These are phyloP conservation scores for Aphelocoma californica DNA, from an alignment of 2,797 vertebrate species.

Conservation along the genomic window DNA sequence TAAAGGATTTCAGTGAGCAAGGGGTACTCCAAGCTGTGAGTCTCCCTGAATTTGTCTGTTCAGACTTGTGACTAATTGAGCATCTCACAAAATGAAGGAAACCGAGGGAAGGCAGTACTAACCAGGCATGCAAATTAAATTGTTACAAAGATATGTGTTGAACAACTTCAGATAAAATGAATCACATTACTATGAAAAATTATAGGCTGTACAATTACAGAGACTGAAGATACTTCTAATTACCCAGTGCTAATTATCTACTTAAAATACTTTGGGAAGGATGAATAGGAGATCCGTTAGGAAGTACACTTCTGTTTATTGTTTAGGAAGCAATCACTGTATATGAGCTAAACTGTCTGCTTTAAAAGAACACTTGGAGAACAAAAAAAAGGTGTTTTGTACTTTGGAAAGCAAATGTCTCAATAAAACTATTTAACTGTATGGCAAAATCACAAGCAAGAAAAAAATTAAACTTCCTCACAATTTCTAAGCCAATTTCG, in stretches of 20 bases:
- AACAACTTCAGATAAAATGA: constrained; percentile 38
- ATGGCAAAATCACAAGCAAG: not conserved
- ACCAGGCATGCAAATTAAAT: constrained; percentile 13
- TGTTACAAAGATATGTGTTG: not conserved
- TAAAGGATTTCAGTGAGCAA: not conserved
- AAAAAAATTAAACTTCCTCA: not conserved
- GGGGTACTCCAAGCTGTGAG: not conserved
- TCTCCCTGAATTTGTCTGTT: not conserved
- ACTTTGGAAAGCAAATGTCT: not conserved
- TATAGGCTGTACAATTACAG: not conserved
- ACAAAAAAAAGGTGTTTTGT: not conserved
- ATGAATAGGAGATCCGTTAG: not conserved
- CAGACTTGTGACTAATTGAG: not conserved
- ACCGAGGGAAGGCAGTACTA: not conserved
- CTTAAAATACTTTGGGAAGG: not conserved
- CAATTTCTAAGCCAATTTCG: not conserved
- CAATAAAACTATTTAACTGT: not conserved
- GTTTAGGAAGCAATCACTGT: not conserved
- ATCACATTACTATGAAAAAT: constrained; percentile 17
- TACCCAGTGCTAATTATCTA: not conserved
- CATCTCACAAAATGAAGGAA: not conserved
- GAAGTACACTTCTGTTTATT: not conserved
- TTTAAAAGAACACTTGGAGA: not conserved
- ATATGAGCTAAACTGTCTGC: not conserved
- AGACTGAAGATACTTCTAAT: constrained; percentile 15